Base-by-base conservation (phyloP, 2,797 vertebrate species). In the Thunnus albacares region DNA sequence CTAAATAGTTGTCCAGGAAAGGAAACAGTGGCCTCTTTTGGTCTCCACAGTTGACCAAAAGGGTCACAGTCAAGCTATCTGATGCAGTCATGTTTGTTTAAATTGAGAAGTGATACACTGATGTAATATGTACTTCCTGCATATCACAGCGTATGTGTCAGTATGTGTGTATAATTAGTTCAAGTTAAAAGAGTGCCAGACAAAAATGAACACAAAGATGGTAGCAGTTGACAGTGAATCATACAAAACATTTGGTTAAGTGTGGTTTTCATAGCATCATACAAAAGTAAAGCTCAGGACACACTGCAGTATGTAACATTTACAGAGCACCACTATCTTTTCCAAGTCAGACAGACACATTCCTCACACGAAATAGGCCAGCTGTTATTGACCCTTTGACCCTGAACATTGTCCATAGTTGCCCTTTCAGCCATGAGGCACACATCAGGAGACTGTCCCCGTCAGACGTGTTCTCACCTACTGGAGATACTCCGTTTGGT, bases 21-120 rank as follows among this genome's bases (percentile, higher is more conserved):
- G 35, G 58, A 78, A 84, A 71, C 30, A 3, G 24, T 20, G 55
- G 28, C 45, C 78, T 41, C 15, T 45, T 66, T 43, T 17, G 22
- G 24, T 35, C 51, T 15, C 45, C 60, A 53, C 22, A 28, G 47
- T 30, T 41, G 49, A 57, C 52, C 43, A 60, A 49, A 55, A 41
- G n/a, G 24, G 47, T 18, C 22, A 59, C 1, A 5, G 47, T 59
- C 15, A 55, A 33, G 35, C 38, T n/a, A 8, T 35, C 17, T 53
- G 3, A 3, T 58, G 15, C 6, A 49, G 62, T 18, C 60, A 1
- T 45, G 63, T 63, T 79, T 57, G 61, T 63, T 72, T 81, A 43
- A 55, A 60, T 3, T 41, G 38, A 58, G 6, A 52, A 12, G 22
- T 55, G 43, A 71, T 41, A n/a, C 28, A 43, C 38, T 55, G 41